Conservation (phyloP, 2,888 invertebrate genomes). For the Acanthococcus lagerstroemiae region DNA sequence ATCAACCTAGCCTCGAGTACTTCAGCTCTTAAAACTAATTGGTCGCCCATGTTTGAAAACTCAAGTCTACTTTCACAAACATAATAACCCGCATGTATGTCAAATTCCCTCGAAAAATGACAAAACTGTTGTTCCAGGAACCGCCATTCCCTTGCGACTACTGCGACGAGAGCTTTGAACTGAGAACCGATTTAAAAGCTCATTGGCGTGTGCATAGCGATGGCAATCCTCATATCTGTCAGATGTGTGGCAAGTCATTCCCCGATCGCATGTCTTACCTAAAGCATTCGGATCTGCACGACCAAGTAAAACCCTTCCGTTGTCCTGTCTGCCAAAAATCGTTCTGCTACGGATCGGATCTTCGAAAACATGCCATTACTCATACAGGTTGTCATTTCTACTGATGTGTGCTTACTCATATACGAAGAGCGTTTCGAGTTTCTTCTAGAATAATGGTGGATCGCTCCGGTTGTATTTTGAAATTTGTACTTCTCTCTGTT, state of each 20-base stretch:
- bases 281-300: constrained; percentile 52
- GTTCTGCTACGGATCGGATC: constrained; percentile 48
- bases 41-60: too few species aligned
- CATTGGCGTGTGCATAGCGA: constrained; percentile 37
- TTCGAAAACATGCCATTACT: constrained; percentile 42
- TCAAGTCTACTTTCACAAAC: too few species aligned
- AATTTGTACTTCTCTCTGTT: too few species aligned
- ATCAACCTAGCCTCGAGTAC: too few species aligned
- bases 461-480: too few species aligned
- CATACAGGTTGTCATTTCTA: constrained; percentile 46
- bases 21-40: too few species aligned
- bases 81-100: too few species aligned
- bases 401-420: too few species aligned
- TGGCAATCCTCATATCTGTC: constrained; percentile 35
- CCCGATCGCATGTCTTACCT: constrained; percentile 53
- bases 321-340: constrained; percentile 52
- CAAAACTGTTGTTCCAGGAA: constrained; percentile 19
- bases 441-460: too few species aligned
- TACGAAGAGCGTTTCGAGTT: too few species aligned
- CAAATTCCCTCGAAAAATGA: too few species aligned
- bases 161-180: constrained; percentile 35
- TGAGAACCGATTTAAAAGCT: constrained; percentile 35
- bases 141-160: constrained; percentile 37
- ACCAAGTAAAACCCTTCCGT: constrained; percentile 51
- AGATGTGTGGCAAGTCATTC: constrained; percentile 48